These are phyloP conservation scores for Tetrao urogallus DNA, from an alignment of 2,113 vertebrate genomes.

Conservation along the genomic window DNA sequence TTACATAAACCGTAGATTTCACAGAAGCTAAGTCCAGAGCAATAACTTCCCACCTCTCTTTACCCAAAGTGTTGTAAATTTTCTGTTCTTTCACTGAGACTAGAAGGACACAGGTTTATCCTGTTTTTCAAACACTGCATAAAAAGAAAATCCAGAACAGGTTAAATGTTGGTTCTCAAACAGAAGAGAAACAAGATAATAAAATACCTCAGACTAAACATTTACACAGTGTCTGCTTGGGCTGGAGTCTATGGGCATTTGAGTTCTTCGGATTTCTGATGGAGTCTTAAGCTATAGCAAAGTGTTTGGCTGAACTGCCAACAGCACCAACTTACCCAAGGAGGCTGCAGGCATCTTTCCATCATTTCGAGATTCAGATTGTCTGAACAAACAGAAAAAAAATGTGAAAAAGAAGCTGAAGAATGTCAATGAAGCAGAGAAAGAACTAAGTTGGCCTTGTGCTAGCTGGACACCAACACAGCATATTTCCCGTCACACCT, in stretches of 20 bases:
- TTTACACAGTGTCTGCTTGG: conserved; percentile 71
- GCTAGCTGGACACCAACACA: not conserved
- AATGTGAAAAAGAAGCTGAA: conserved; percentile 70
- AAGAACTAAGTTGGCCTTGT: not conserved
- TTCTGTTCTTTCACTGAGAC: not conserved
- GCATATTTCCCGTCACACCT: conserved; percentile 54
- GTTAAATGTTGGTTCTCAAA: conserved; percentile 56
- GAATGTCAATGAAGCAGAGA: conserved; percentile 55
- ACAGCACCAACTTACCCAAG: conserved; percentile 36
- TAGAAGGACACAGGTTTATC: not conserved
- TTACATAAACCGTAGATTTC: not conserved
- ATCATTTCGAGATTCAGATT: conserved; percentile 63
- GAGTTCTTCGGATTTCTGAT: conserved; percentile 63
- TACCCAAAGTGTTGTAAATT: not conserved
- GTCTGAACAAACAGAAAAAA: conserved; percentile 70
- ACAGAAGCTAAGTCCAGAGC: not conserved
- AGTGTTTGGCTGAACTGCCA: conserved; percentile 50
- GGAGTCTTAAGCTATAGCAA: conserved; percentile 39
- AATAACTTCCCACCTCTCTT: not conserved
- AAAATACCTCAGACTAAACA: conserved; percentile 80
- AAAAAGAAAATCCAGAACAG: conserved; percentile 8
- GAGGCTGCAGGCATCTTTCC: conserved; percentile 59
- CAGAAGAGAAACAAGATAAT: conserved; percentile 66
- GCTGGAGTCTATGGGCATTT: not conserved
- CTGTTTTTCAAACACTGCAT: conserved; percentile 19